Evolutionary conservation across 2,888 invertebrate species (phyloP).

Genomic region (Pinctada fucata): DNA sequence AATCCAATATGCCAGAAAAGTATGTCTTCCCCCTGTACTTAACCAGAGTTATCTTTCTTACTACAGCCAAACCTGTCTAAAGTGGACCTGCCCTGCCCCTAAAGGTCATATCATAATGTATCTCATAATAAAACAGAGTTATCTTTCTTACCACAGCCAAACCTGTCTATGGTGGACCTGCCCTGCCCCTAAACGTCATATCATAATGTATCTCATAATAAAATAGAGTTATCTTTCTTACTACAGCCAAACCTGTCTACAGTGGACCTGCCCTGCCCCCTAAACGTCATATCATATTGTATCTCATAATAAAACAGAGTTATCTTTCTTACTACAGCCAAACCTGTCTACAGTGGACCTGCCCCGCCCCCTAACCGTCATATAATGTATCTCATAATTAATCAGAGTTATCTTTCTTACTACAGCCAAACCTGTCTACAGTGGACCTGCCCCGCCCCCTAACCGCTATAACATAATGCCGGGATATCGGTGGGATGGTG

Average conservation of each 20-base stretch:
- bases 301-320: too few relatives aligned
- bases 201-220: conserved; percentile 80
- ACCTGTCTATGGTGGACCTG: conserved; percentile 86
- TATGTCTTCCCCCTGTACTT: too few relatives aligned
- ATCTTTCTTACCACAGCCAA: conserved; percentile 62
- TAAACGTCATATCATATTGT: conserved; percentile 81
- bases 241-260: conserved; percentile 80
- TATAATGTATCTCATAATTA: conserved; percentile 79
- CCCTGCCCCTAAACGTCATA: conserved; percentile 93
- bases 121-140: too few relatives aligned
- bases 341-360: conserved; percentile 86
- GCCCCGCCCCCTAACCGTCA: conserved; percentile 92
- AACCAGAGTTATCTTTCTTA: background rate
- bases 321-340: conserved; percentile 60
- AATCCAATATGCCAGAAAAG: too few relatives aligned
- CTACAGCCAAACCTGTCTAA: conserved; percentile 80
- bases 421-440: conserved; percentile 81
- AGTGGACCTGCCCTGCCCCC: conserved; percentile 87
- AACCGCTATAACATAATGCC: conserved; percentile 95
- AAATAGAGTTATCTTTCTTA: background rate
- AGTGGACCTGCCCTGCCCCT: conserved; percentile 89
- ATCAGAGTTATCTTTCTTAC: conserved; percentile 1
- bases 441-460: conserved; percentile 88
- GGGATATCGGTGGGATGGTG: conserved; percentile 98
- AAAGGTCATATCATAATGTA: conserved; percentile 79